Base-by-base conservation (phyloP, 2,888 invertebrate genomes). In the Drosophila macrospina region DNA sequence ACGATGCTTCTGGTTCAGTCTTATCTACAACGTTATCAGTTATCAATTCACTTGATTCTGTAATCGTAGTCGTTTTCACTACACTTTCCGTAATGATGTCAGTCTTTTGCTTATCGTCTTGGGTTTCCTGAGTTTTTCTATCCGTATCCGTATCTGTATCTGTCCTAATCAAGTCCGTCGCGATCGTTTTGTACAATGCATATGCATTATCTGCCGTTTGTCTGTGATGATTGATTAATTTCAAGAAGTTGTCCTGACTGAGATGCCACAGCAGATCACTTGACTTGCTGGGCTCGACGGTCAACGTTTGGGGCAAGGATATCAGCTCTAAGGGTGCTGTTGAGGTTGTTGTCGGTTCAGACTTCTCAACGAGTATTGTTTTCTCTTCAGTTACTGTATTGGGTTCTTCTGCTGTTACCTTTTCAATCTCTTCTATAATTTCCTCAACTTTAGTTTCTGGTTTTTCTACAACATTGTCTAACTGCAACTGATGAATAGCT, bases 91-190 rank as follows among this genome's bases (percentile, higher is more conserved):
- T 77, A 76, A 81, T 81, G 86, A 73, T 81, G 81, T 89, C 86
- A 89, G 89, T 89, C 89, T 88, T 89, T 75, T 84, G 67, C 68
- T 73, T 81, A 69, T 86, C 82, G 84, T 80, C 78, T 74, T 75
- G 81, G 54, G 55, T 72, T 80, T 78, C 85, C 88, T 88, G 88
- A 86, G 85, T 70, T 69, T 63, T 86, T 26, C 41, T 39, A 39
- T 61, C 78, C 39, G 51, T 66, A 50, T 61, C 61, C 16, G 60
- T 39, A 39, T 61, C 78, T 36, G 51, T 66, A 50, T 61, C 61
- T 20, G 60, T 64, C 20, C 11, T 62, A 20, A 45, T 62, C 5
- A 51, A 16, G 54, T 73, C 71, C 20, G 55, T 71, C 37, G 64
- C 61, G 24, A 48, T 39, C 20, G 65, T 73, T 11, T 39, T 54